A percentile compares a stretch with the other conserved stretches of the same genome.
phyloP scores from a whole-genome alignment of 2,888 invertebrate species.

The Drosophila borealis region DNA sequence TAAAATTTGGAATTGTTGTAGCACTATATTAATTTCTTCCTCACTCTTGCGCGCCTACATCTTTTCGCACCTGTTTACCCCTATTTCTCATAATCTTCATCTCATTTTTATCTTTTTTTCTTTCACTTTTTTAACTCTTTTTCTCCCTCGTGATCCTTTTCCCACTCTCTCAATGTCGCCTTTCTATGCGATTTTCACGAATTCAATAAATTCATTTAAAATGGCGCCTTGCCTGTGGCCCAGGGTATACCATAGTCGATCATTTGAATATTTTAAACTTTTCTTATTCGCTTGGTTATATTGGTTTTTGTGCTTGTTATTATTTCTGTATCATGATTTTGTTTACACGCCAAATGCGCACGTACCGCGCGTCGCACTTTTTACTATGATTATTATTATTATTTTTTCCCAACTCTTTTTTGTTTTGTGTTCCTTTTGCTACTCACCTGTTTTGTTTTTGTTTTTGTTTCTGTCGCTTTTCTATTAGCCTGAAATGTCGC shows the following conservation, averaged over 20 bases:
- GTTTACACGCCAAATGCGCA: conserved; percentile 79
- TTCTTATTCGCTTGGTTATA: conserved; percentile 51
- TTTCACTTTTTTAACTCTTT: background rate
- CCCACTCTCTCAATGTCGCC: background rate
- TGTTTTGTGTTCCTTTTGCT: conserved; percentile 9
- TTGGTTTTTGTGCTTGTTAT: conserved; percentile 53
- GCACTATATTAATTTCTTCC: no score
- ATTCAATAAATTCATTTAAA: background rate
- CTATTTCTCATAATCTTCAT: background rate
- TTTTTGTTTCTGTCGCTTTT: conserved; percentile 51
- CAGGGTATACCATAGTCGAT: conserved; percentile 15
- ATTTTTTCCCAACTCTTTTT: conserved; percentile 29
- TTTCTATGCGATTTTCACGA: background rate
- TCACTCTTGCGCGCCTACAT: no score
- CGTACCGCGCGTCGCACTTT: conserved; percentile 72
- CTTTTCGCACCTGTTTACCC: no score
- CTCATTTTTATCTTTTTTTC: background rate
- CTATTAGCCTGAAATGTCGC: conserved; percentile 72
- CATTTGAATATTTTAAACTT: background rate
- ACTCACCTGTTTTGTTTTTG: conserved; percentile 38
- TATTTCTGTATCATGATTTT: conserved; percentile 72
- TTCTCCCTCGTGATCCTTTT: no score
- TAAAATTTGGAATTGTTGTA: no score
- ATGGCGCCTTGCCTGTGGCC: background rate
- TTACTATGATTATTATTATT: conserved; percentile 73